Percentiles rank a stretch among this genome's conserved stretches.
These are phyloP conservation scores for Battus philenor DNA, from an alignment of 1,140 invertebrate genomes.

Conservation along the genomic window DNA sequence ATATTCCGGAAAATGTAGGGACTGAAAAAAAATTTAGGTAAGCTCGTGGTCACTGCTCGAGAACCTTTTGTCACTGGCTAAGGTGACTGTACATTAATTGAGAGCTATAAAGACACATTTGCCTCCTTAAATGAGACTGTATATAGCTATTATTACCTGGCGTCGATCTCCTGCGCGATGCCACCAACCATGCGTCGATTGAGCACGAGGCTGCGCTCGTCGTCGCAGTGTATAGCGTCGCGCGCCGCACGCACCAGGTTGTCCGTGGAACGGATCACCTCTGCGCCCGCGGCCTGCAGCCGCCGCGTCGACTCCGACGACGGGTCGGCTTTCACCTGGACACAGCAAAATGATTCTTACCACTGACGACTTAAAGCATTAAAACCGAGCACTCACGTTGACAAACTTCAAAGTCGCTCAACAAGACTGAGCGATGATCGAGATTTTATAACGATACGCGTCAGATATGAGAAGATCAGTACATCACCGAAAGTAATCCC, in stretches of 20 bases:
- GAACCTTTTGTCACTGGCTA: too few species aligned
- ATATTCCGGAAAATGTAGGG: too few species aligned
- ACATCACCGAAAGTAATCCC: too few species aligned
- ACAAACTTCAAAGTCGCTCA: too few species aligned
- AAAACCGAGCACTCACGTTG: too few species aligned
- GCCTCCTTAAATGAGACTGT: neutral
- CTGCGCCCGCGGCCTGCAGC: constrained; percentile 96
- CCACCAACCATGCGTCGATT: constrained; percentile 95
- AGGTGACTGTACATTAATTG: neutral
- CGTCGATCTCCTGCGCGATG: constrained; percentile 94
- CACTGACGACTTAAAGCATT: too few species aligned
- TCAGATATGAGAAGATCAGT: too few species aligned
- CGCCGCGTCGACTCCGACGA: constrained; percentile 94
- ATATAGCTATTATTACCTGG: constrained; percentile 77
- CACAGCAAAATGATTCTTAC: too few species aligned
- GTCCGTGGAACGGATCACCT: constrained; percentile 98
- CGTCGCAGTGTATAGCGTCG: constrained; percentile 93
- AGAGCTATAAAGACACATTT: neutral
- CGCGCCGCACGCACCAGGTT: constrained; percentile 96
- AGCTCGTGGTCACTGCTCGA: too few species aligned
- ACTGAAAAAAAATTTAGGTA: too few species aligned
- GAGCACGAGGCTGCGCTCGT: constrained; percentile 92
- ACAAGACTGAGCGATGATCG: too few species aligned
- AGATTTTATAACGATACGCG: too few species aligned
- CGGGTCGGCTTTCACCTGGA: constrained; percentile 93